Conservation (phyloP, 2,113 vertebrate species). For the Myiozetetes cayanensis region DNA sequence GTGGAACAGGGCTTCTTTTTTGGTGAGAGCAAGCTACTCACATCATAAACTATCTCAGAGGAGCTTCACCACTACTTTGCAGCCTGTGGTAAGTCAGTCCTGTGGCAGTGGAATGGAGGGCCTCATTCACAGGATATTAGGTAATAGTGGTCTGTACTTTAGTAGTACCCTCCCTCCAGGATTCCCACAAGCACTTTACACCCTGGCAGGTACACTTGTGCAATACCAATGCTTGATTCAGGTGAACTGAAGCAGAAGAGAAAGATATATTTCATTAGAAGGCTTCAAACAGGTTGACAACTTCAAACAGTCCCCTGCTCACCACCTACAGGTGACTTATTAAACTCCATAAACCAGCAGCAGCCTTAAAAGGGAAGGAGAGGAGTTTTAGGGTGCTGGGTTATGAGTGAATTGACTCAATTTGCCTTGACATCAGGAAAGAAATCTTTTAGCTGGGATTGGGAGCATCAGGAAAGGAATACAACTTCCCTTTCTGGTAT, state of each 20-base stretch:
- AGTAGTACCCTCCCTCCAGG: not conserved
- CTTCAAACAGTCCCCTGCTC: not conserved
- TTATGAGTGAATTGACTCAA: not conserved
- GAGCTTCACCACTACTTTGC: not conserved
- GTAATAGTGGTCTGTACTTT: not conserved
- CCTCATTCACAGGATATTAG: not conserved
- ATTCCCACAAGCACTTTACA: not conserved
- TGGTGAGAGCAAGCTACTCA: not conserved
- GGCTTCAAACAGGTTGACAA: not conserved
- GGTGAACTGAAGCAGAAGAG: not conserved
- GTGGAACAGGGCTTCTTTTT: not conserved
- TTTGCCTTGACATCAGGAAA: not conserved
- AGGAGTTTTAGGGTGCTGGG: not conserved
- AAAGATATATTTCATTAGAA: not conserved
- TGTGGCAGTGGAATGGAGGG: not conserved
- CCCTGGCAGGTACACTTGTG: not conserved
- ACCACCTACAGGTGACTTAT: not conserved
- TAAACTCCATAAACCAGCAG: not conserved
- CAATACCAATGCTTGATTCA: not conserved
- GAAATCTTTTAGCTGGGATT: not conserved
- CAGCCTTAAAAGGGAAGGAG: not conserved
- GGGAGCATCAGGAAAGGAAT: constrained; percentile 8
- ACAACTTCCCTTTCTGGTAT: not conserved
- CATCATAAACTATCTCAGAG: not conserved
- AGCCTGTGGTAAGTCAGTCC: not conserved